Conservation (phyloP, 2,113 vertebrate species). For the Scortum barcoo region DNA sequence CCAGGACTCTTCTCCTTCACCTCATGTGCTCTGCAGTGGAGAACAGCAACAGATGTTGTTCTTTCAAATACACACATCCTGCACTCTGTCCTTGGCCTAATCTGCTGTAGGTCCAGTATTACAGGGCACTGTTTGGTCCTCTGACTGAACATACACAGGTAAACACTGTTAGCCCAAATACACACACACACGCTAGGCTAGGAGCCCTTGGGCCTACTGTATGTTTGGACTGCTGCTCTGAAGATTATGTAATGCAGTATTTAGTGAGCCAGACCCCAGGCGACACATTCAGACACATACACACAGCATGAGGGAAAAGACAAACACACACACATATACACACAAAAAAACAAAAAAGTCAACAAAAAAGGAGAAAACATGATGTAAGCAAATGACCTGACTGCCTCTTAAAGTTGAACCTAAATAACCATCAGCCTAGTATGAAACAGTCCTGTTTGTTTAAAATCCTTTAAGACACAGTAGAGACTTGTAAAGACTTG, state of each 20-base stretch:
- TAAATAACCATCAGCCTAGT: background rate
- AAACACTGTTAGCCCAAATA: background rate
- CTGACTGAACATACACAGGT: constrained; percentile 17
- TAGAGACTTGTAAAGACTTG: background rate
- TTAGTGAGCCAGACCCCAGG: constrained; percentile 17
- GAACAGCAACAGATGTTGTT: constrained; percentile 16
- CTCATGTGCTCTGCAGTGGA: background rate
- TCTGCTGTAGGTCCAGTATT: constrained; percentile 29
- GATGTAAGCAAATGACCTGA: background rate
- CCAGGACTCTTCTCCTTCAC: background rate
- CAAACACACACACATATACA: background rate
- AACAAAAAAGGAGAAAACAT: background rate
- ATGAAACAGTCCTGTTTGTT: background rate
- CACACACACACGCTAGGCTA: background rate
- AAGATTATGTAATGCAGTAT: constrained; percentile 53
- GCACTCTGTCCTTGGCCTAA: constrained; percentile 32
- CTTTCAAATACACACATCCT: constrained; percentile 4
- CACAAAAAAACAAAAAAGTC: background rate
- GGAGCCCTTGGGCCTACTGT: background rate
- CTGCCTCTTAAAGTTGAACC: background rate
- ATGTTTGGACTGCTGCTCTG: constrained; percentile 39
- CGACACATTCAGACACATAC: constrained; percentile 19
- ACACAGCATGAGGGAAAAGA: background rate
- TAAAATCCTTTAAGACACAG: background rate
- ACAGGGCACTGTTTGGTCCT: background rate